A percentile compares a stretch with the other conserved stretches of the same genome.
These are phyloP conservation scores for Forbesichthys agassizii DNA, from an alignment of 2,113 vertebrate genomes.

Conservation along the genomic window DNA sequence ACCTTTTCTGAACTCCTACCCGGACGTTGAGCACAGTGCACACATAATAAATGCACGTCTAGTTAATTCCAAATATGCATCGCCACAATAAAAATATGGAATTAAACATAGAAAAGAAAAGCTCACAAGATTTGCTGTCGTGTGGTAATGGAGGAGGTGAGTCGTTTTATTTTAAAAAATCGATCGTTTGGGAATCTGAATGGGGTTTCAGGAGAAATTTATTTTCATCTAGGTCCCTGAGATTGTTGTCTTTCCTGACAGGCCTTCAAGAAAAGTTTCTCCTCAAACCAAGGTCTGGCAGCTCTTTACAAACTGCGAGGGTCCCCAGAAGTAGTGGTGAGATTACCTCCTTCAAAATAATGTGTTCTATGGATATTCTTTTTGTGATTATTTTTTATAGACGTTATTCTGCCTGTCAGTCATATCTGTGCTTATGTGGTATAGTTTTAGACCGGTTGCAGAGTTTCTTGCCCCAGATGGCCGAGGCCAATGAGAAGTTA, in stretches of 20 bases:
- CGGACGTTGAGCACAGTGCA: constrained; percentile 15
- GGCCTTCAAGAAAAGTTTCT: constrained; percentile 85
- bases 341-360: constrained; percentile 31
- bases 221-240: background rate
- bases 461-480: constrained; percentile 89
- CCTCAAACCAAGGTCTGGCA: constrained; percentile 72
- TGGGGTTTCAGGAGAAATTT: background rate
- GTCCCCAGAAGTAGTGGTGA: constrained; percentile 85
- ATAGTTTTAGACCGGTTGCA: constrained; percentile 87
- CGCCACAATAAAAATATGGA: constrained; percentile 48
- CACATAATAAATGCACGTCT: background rate
- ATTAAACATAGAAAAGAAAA: constrained; percentile 27
- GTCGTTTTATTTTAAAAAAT: background rate
- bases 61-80: background rate
- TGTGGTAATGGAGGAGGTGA: constrained; percentile 73
- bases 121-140: constrained; percentile 70
- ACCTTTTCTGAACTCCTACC: background rate
- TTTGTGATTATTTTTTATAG: background rate
- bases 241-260: constrained; percentile 47
- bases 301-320: constrained; percentile 77
- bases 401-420: background rate
- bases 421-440: constrained; percentile 23
- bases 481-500: constrained; percentile 86
- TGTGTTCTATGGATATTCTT: background rate
- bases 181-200: too few relatives aligned